A percentile compares a stretch with the other conserved stretches of the same genome.
Evolutionary conservation across 37 sponge, comb jelly and placozoan species (phyloP).

Genomic region (Halichondria panicea): DNA sequence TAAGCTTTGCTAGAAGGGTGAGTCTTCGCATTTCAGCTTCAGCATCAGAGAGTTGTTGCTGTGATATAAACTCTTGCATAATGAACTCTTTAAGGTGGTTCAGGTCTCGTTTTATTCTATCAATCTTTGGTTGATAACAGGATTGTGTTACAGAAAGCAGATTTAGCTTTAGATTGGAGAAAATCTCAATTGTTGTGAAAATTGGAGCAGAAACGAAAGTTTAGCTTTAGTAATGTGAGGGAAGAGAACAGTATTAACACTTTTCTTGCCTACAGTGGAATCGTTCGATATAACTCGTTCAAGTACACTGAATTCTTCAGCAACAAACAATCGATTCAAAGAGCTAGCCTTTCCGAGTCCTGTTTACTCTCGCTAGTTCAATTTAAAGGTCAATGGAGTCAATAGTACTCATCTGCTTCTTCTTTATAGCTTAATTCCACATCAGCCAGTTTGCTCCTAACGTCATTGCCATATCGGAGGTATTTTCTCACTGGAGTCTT

Average conservation of each 20-base stretch:
- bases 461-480: conserved; percentile 80
- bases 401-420: conserved; percentile 11
- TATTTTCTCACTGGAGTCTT: conserved; percentile 67
- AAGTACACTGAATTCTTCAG: no score
- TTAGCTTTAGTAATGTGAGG: no score
- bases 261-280: no score
- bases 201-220: conserved; percentile 15
- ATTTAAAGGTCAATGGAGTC: neutral
- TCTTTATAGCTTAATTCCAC: conserved; percentile 73
- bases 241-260: no score
- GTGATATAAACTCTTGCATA: conserved; percentile 35
- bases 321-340: no score
- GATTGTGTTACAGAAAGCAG: no score
- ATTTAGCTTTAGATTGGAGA: no score
- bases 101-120: neutral
- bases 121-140: no score
- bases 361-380: neutral
- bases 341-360: no score
- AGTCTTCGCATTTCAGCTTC: conserved; percentile 54
- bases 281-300: no score
- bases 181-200: no score
- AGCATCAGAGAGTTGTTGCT: conserved; percentile 52
- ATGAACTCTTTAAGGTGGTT: neutral
- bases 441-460: conserved; percentile 60
- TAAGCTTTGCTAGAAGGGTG: conserved; percentile 8